Conservation (phyloP, 2,888 invertebrate genomes). For the Apamea monoglypha region DNA sequence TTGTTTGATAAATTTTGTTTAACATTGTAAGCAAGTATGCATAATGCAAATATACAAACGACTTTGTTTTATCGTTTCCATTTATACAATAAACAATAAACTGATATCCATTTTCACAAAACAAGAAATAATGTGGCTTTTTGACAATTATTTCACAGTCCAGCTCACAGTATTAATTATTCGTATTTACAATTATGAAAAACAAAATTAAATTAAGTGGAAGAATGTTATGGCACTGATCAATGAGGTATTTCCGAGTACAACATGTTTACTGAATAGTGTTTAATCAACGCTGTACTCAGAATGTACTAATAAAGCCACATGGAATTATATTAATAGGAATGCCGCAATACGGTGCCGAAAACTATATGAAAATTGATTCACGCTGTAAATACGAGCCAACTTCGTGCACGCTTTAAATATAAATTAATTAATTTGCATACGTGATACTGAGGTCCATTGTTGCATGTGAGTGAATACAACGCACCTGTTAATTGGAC, state of each 20-base stretch:
- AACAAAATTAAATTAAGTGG: conserved; percentile 13
- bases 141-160: not conserved
- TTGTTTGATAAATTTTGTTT: not conserved
- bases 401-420: conserved; percentile 63
- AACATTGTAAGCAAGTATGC: not conserved
- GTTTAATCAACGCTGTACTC: conserved; percentile 15
- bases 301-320: conserved; percentile 20
- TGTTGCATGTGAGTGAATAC: conserved; percentile 39
- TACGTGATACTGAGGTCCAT: conserved; percentile 31
- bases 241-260: conserved; percentile 18
- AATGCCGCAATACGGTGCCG: conserved; percentile 68
- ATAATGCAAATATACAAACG: not conserved
- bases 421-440: conserved; percentile 66
- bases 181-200: not conserved
- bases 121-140: not conserved
- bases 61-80: not conserved
- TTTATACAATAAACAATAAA: not conserved
- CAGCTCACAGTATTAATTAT: not conserved
- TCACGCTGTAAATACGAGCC: conserved; percentile 68
- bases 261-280: conserved; percentile 18
- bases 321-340: conserved; percentile 62
- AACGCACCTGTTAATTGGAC: conserved; percentile 89
- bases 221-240: conserved; percentile 3
- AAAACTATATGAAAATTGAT: conserved; percentile 75
- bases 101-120: not conserved